Evolutionary conservation across 2,888 invertebrate genomes (phyloP).

Genomic region (Phyto melanocephala): DNA sequence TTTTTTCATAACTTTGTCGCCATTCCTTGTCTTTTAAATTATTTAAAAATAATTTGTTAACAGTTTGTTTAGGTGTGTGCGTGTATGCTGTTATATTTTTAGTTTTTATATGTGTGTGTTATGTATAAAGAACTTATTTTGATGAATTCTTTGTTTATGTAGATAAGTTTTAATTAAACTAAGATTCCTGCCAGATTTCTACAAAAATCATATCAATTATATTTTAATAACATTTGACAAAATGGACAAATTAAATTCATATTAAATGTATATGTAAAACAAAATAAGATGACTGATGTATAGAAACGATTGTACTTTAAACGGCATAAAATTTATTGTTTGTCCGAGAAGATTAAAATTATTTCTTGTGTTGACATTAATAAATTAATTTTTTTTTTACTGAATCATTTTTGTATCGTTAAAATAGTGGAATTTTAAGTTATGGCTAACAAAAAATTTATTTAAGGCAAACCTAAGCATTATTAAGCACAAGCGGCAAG

Average conservation of each 20-base stretch:
- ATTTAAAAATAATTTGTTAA: constrained; percentile 61
- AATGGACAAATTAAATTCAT: constrained; percentile 15
- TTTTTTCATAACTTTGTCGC: constrained; percentile 56
- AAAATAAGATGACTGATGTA: not conserved
- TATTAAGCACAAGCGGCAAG: too few relatives aligned
- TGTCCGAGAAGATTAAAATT: too few relatives aligned
- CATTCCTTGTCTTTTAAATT: constrained; percentile 61
- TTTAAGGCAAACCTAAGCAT: too few relatives aligned
- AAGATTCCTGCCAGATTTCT: constrained; percentile 58
- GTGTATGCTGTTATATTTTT: not conserved
- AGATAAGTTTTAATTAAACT: constrained; percentile 58
- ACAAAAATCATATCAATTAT: constrained; percentile 43
- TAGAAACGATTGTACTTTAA: too few relatives aligned
- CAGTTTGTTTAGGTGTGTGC: not conserved
- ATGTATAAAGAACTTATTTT: constrained; percentile 24
- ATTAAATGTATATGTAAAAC: constrained; percentile 14
- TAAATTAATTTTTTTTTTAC: too few relatives aligned
- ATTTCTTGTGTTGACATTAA: too few relatives aligned
- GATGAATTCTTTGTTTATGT: constrained; percentile 54
- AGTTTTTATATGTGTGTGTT: constrained; percentile 3
- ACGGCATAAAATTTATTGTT: too few relatives aligned
- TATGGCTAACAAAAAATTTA: too few relatives aligned
- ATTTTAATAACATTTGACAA: constrained; percentile 17
- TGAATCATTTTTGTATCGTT: too few relatives aligned
- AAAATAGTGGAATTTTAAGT: too few relatives aligned